Evolutionary conservation across 1,140 invertebrate genomes (phyloP).

Genomic region (Penaeus japonicus): DNA sequence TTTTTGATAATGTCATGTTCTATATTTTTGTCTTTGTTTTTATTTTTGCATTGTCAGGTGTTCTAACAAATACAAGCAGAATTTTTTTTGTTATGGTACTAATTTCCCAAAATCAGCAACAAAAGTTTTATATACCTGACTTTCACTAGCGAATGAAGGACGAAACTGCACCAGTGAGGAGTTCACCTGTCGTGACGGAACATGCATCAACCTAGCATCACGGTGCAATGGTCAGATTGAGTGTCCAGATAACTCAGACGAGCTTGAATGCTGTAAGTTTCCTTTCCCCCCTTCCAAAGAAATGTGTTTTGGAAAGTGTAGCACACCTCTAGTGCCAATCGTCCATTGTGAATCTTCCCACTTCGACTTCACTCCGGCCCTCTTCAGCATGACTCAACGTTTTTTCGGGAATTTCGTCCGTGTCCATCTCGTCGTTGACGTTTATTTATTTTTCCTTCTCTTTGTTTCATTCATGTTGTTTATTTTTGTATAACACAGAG

Average conservation of each 20-base stretch:
- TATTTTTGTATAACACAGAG: not conserved
- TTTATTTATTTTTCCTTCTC: too few species aligned
- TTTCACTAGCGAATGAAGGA: not conserved
- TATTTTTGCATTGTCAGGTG: too few species aligned
- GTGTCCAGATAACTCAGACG: slow-evolving; percentile 40
- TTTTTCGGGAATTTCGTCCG: not conserved
- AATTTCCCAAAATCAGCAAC: not conserved
- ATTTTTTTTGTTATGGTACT: too few species aligned
- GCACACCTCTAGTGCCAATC: not conserved
- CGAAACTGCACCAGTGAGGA: not conserved
- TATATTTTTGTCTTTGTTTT: too few species aligned
- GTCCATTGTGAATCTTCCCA: not conserved
- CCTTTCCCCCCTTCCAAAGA: not conserved
- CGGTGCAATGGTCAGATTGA: slow-evolving; percentile 29
- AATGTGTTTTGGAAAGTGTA: too few species aligned
- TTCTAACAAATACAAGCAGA: too few species aligned
- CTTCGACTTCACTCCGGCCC: not conserved
- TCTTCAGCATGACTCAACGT: not conserved
- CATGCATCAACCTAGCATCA: slow-evolving; percentile 23
- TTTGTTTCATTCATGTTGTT: not conserved
- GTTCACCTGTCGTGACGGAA: slow-evolving; percentile 9
- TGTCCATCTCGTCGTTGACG: not conserved
- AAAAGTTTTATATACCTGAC: not conserved
- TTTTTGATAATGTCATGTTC: too few species aligned
- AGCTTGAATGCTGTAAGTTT: slow-evolving; percentile 24